Evolutionary conservation across 2,113 vertebrate genomes (phyloP), one percentile per base, ranked within the genome.

Genomic region (Phyllopteryx taeniolatus): DNA sequence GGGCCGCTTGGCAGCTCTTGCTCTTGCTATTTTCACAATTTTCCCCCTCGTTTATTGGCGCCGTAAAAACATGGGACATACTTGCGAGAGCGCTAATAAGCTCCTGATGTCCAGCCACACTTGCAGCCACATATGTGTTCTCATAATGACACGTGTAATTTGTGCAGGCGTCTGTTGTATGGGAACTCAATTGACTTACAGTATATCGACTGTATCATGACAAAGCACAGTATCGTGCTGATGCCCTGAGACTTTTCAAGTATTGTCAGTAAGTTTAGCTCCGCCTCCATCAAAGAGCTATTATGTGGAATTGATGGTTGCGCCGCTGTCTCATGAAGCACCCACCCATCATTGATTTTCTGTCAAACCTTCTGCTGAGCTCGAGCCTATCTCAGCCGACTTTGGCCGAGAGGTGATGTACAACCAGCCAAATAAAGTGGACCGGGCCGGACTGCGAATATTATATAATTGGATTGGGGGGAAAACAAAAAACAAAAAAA

Each of bases 101-200:
- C 31, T n/a, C 61, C 63, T 63, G 46, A 76, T 59, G 22, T 77
- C 31, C 19, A 31, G 63, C 68, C 57, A 20, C 76, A 19, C 70
- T 42, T 44, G 42, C 11, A 2, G 5, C 62, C 5, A 12, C 19
- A n/a, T 8, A 17, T 19, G 31, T 61, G 46, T 43, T 43, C 15
- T 20, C 14, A 10, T 7, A 31, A 59, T 1, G 22, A 14, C 56
- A 59, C 56, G 12, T 31, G 56, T 27, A 11, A 59, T 59, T 59
- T 31, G 56, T 61, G 80, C 77, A 79, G n/a, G 68, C 77, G 77
- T 33, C 51, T 74, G 61, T 81, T 84, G 62, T 66, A 68, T 69
- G 71, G 79, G 82, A 87, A 81, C 65, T 35, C 61, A 15, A 62
- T 67, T 5, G 2, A 1, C 33, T 51, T 8, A 7, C 35, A 39